Conservation (phyloP, 2,797 vertebrate species). For the Paramormyrops hopkinsi region DNA sequence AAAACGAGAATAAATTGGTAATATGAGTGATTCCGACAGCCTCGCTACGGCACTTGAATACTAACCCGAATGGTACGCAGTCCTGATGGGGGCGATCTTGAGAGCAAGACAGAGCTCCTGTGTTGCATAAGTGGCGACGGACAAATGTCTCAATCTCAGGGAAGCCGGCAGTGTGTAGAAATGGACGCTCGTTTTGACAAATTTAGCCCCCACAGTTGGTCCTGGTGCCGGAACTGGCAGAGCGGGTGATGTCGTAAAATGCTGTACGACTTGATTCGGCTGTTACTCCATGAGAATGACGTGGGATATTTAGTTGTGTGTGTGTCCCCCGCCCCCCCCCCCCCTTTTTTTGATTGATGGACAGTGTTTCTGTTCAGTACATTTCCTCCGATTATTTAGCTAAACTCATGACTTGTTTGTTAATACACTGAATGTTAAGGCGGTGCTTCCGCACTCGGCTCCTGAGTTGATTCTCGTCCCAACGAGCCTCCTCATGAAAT, state of each 20-base stretch:
- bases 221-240: neutral
- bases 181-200: neutral
- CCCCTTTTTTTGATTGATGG: neutral
- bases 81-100: neutral
- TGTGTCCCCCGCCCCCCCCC: neutral
- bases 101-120: neutral
- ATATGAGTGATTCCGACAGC: slow-evolving; percentile 19
- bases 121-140: neutral
- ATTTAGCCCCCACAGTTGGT: neutral
- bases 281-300: neutral
- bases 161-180: neutral
- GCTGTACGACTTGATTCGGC: neutral
- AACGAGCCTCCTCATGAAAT: neutral
- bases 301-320: neutral
- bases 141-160: neutral
- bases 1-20: slow-evolving; percentile 22
- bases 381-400: neutral
- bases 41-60: neutral
- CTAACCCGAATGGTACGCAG: neutral
- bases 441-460: neutral
- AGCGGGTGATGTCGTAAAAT: neutral
- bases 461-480: neutral
- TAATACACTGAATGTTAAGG: neutral
- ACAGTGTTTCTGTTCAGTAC: neutral
- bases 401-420: neutral